Percentiles rank a stretch among this genome's conserved stretches.
phyloP scores from a whole-genome alignment of 2,888 invertebrate species.

The Charanyca ferruginea region DNA sequence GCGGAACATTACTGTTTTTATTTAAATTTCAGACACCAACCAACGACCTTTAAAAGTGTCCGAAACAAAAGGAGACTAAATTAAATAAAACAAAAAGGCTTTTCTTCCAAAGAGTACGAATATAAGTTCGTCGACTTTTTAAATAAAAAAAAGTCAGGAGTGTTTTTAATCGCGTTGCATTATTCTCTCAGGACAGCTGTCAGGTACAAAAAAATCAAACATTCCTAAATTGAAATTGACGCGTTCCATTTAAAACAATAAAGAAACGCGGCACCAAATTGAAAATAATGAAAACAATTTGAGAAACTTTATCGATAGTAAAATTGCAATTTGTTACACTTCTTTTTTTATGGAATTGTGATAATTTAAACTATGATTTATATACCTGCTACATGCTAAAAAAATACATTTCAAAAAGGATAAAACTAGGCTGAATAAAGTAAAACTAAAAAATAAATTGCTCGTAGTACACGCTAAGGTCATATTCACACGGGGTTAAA shows the following conservation, averaged over 20 bases:
- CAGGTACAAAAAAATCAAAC: slow-evolving; percentile 78
- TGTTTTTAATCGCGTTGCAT: slow-evolving; percentile 72
- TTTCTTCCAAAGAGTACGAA: slow-evolving; percentile 42
- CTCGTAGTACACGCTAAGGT: slow-evolving; percentile 73
- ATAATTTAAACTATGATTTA: slow-evolving; percentile 6
- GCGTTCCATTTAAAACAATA: slow-evolving; percentile 89
- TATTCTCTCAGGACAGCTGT: slow-evolving; percentile 78
- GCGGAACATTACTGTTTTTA: slow-evolving; percentile 90
- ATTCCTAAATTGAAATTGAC: slow-evolving; percentile 88
- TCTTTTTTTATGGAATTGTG: slow-evolving; percentile 16
- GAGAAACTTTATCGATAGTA: slow-evolving; percentile 71
- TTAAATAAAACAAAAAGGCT: slow-evolving; percentile 43
- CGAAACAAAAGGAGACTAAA: slow-evolving; percentile 52
- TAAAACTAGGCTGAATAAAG: slow-evolving; percentile 9
- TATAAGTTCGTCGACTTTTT: slow-evolving; percentile 37
- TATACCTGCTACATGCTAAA: not conserved
- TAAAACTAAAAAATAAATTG: slow-evolving; percentile 39
- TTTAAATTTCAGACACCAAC: slow-evolving; percentile 80
- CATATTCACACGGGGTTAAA: slow-evolving; percentile 83
- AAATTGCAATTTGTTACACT: slow-evolving; percentile 64
- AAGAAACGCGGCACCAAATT: slow-evolving; percentile 81
- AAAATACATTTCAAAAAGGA: not conserved
- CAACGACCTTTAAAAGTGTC: slow-evolving; percentile 62
- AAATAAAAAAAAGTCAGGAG: slow-evolving; percentile 51
- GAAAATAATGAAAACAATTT: slow-evolving; percentile 87